phyloP scores from a whole-genome alignment of 2,113 vertebrate genomes.

The Neofelis nebulosa region DNA sequence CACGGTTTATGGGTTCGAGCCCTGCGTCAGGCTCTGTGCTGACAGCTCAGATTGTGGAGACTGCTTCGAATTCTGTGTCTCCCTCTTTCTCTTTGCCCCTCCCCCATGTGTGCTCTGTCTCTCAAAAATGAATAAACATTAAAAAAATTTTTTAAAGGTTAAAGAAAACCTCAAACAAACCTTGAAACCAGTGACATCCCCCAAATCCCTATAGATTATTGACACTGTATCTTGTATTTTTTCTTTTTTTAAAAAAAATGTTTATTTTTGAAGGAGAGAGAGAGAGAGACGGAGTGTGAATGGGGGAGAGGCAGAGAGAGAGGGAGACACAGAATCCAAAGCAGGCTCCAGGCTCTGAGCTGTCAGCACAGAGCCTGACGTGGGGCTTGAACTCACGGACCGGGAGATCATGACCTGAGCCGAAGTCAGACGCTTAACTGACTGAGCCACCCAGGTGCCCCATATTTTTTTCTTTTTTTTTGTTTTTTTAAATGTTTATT shows the following conservation, averaged over 20 bases:
- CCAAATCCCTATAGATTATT: neutral
- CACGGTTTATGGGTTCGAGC: neutral
- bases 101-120: neutral
- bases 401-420: no score
- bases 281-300: no score
- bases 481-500: no score
- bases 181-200: neutral
- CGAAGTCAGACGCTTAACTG: no score
- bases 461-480: neutral
- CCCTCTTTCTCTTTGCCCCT: neutral
- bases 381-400: no score
- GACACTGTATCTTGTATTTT: neutral
- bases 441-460: no score
- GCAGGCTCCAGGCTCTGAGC: no score
- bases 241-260: neutral
- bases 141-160: neutral
- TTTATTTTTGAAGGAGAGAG: no score
- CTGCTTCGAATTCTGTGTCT: neutral
- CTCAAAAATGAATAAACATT: neutral
- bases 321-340: no score
- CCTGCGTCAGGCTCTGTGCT: neutral
- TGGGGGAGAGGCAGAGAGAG: no score
- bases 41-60: neutral
- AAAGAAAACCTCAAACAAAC: neutral
- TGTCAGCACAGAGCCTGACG: no score